A percentile compares a stretch with the other conserved stretches of the same genome.
These are phyloP conservation scores for Papilio helenus DNA, from an alignment of 1,140 invertebrate genomes.

Conservation along the genomic window DNA sequence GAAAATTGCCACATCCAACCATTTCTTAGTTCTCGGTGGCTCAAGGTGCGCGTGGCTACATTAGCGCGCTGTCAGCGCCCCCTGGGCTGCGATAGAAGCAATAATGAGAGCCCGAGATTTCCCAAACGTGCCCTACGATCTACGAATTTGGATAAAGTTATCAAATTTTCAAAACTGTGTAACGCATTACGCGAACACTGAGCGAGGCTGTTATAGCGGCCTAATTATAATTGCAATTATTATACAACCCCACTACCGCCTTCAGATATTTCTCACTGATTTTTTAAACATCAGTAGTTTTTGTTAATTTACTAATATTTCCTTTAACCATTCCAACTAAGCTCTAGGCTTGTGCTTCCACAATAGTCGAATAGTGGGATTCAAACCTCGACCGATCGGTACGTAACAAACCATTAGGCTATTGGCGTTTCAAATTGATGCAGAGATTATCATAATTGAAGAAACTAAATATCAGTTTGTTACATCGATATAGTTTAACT, in stretches of 20 bases:
- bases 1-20: slow-evolving; percentile 2
- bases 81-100: slow-evolving; percentile 66
- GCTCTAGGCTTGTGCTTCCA: too few relatives aligned
- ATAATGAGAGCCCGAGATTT: slow-evolving; percentile 76
- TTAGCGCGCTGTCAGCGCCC: slow-evolving; percentile 62
- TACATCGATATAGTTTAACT: too few relatives aligned
- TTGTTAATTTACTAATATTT: neutral
- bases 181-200: slow-evolving; percentile 67
- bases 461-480: too few relatives aligned
- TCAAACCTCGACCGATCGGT: too few relatives aligned
- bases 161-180: slow-evolving; percentile 81
- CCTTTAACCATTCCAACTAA: too few relatives aligned
- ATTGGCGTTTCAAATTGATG: too few relatives aligned
- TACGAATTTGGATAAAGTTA: slow-evolving; percentile 79
- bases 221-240: slow-evolving; percentile 78
- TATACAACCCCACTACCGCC: slow-evolving; percentile 19
- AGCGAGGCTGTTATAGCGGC: slow-evolving; percentile 40
- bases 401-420: too few relatives aligned
- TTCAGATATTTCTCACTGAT: neutral
- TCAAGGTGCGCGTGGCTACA: slow-evolving; percentile 68
- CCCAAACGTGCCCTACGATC: slow-evolving; percentile 74
- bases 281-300: too few relatives aligned
- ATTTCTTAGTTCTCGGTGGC: slow-evolving; percentile 46
- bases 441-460: too few relatives aligned
- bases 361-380: too few relatives aligned